Conservation (phyloP, 2,888 invertebrate genomes). For the Fabriciana adippe region DNA sequence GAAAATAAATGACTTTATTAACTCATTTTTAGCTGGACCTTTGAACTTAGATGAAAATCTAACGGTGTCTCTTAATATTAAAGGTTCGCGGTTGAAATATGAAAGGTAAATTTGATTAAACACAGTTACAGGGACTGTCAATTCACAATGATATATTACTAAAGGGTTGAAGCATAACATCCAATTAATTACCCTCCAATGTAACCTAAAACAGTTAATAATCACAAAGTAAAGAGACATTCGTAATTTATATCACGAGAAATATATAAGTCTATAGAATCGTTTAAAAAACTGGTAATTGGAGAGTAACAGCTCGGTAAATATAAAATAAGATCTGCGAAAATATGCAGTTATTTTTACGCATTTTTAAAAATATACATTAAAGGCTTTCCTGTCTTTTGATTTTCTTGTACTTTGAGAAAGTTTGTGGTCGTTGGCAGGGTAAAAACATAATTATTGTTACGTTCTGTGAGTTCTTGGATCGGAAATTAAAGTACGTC, state of each 20-base stretch:
- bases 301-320: no score
- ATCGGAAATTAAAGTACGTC: no score
- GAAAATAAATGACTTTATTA: neutral
- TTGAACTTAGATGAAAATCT: neutral
- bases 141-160: slow-evolving; percentile 25
- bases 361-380: no score
- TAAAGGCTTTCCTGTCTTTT: no score
- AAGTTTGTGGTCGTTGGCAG: no score
- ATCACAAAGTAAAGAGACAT: neutral
- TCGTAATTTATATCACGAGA: neutral
- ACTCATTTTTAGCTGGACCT: neutral
- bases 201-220: slow-evolving; percentile 19
- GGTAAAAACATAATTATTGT: no score
- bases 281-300: no score
- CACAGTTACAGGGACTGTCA: slow-evolving; percentile 8
- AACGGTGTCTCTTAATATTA: neutral
- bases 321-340: no score
- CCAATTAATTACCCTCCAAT: slow-evolving; percentile 17
- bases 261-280: neutral
- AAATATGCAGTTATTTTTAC: no score
- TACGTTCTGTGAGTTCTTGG: no score
- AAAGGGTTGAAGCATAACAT: slow-evolving; percentile 8
- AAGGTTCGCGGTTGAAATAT: neutral
- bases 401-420: no score
- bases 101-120: neutral